Conservation (phyloP, 2,797 vertebrate species). For the Chelonia mydas region DNA sequence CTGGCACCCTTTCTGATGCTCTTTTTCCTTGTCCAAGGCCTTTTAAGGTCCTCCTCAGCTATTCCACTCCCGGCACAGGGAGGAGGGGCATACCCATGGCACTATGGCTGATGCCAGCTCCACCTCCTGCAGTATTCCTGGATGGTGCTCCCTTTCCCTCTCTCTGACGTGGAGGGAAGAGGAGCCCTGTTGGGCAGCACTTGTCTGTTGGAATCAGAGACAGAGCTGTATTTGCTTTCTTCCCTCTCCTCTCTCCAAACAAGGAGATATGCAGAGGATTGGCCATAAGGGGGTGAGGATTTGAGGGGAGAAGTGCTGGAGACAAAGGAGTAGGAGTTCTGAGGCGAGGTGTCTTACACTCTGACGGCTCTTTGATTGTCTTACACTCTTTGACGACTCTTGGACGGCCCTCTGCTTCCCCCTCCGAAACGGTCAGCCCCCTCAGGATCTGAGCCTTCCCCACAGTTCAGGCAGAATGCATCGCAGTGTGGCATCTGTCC, state of each 20-base stretch:
- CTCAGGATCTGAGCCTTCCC: not conserved
- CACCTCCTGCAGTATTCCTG: not conserved
- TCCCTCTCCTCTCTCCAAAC: not conserved
- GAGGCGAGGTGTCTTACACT: not conserved
- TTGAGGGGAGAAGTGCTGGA: not conserved
- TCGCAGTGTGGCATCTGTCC: too few relatives aligned
- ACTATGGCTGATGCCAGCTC: not conserved
- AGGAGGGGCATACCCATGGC: not conserved
- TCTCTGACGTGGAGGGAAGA: not conserved
- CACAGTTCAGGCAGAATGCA: not conserved
- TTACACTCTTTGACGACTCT: not conserved
- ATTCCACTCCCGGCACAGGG: not conserved
- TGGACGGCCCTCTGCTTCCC: not conserved
- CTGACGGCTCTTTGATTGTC: too few relatives aligned
- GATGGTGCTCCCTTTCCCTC: not conserved
- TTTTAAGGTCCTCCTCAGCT: not conserved
- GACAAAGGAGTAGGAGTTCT: not conserved
- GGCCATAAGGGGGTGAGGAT: not conserved
- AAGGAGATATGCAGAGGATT: too few relatives aligned
- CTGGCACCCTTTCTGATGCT: not conserved
- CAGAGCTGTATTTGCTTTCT: not conserved
- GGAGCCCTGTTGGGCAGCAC: not conserved
- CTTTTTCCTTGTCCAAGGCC: not conserved
- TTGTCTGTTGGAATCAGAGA: not conserved
- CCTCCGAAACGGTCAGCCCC: not conserved